Conservation (phyloP, 2,113 vertebrate genomes). For the Butastur rufipennis region DNA sequence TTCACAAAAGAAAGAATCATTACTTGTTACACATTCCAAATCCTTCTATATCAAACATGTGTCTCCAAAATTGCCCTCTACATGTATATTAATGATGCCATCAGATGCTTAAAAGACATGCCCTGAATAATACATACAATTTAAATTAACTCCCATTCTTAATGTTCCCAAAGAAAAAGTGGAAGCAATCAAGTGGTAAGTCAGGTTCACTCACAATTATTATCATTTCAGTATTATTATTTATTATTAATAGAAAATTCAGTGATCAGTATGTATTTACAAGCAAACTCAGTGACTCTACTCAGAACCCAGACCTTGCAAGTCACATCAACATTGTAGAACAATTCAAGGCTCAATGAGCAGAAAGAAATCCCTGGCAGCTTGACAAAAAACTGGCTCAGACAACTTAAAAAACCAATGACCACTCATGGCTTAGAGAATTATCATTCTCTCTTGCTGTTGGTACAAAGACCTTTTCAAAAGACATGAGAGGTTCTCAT, state of each 20-base stretch:
- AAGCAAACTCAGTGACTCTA: not conserved
- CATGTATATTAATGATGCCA: slow-evolving; percentile 36
- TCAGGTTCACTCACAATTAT: slow-evolving; percentile 28
- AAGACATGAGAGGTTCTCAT: not conserved
- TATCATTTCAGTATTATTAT: slow-evolving; percentile 27
- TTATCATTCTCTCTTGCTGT: not conserved
- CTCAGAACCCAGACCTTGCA: not conserved
- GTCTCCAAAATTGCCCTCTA: slow-evolving; percentile 42
- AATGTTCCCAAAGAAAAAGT: slow-evolving; percentile 32
- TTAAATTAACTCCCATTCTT: slow-evolving; percentile 62
- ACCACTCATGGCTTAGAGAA: not conserved
- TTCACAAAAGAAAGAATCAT: slow-evolving; percentile 42
- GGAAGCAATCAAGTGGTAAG: slow-evolving; percentile 25
- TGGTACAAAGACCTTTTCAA: not conserved
- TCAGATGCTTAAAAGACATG: slow-evolving; percentile 39
- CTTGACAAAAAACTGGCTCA: not conserved
- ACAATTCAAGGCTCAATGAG: not conserved
- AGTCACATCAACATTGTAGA: not conserved
- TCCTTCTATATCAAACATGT: not conserved
- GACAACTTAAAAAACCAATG: not conserved
- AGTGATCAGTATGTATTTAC: slow-evolving; percentile 3
- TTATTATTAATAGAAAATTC: slow-evolving; percentile 34
- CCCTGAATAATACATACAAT: slow-evolving; percentile 52
- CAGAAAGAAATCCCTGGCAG: not conserved
- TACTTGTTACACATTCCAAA: slow-evolving; percentile 9